Conservation (phyloP, 2,888 invertebrate species). For the Xylocampa areola region DNA sequence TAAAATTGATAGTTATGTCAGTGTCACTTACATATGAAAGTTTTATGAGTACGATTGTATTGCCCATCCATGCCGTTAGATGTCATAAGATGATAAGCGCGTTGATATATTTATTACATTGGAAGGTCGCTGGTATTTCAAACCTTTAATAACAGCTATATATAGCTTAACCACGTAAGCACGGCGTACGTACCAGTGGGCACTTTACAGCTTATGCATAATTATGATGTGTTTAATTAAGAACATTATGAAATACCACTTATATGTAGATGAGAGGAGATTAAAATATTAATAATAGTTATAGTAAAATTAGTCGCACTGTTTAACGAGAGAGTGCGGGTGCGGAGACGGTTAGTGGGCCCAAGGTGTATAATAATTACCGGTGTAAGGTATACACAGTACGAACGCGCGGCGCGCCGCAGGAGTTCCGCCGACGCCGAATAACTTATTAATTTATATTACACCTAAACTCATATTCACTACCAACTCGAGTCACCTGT, state of each 20-base stretch:
- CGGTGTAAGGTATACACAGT: slow-evolving; percentile 57
- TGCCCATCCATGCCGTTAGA: slow-evolving; percentile 40
- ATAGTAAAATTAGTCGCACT: slow-evolving; percentile 55
- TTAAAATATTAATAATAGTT: slow-evolving; percentile 58
- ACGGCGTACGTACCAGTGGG: slow-evolving; percentile 24
- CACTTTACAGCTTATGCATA: slow-evolving; percentile 46
- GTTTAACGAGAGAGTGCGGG: slow-evolving; percentile 58
- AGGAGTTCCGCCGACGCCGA: slow-evolving; percentile 75
- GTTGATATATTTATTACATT: slow-evolving; percentile 51
- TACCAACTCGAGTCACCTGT: slow-evolving; percentile 84
- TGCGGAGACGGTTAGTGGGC: slow-evolving; percentile 51
- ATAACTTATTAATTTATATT: slow-evolving; percentile 88
- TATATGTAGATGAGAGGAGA: slow-evolving; percentile 51
- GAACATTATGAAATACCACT: slow-evolving; percentile 56
- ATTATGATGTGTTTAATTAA: slow-evolving; percentile 61
- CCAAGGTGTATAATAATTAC: slow-evolving; percentile 65
- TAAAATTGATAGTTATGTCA: slow-evolving; percentile 47
- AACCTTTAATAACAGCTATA: slow-evolving; percentile 15
- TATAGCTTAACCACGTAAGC: slow-evolving; percentile 9
- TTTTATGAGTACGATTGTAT: slow-evolving; percentile 52
- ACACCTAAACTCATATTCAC: slow-evolving; percentile 81
- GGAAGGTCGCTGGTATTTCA: slow-evolving; percentile 35
- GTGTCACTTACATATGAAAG: slow-evolving; percentile 52
- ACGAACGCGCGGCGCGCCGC: slow-evolving; percentile 68
- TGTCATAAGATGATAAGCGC: slow-evolving; percentile 46